Conservation (phyloP, 2,888 invertebrate genomes). For the Bugulina stolonifera region DNA sequence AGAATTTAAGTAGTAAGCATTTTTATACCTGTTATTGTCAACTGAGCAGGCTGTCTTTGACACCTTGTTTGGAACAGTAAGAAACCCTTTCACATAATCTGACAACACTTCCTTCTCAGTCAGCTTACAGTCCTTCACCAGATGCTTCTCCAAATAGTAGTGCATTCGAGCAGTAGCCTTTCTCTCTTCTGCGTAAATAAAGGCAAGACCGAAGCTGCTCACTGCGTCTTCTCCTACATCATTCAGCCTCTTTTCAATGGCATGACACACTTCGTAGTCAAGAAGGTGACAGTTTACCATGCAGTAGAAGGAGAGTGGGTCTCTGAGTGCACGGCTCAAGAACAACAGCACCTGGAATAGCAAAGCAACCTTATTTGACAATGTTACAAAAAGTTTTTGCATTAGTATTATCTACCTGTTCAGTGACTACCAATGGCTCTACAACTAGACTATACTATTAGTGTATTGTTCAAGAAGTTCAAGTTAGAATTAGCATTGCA, state of each 20-base stretch:
- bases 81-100: not conserved
- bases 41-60: not conserved
- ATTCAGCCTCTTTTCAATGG: slow-evolving; percentile 18
- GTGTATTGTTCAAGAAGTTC: too few relatives aligned
- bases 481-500: too few relatives aligned
- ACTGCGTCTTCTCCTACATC: not conserved
- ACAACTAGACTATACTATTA: too few relatives aligned
- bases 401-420: too few relatives aligned
- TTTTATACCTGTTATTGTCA: too few relatives aligned
- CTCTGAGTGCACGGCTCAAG: slow-evolving; percentile 2
- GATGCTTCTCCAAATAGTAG: not conserved
- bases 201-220: not conserved
- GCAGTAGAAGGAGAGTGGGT: slow-evolving; percentile 32
- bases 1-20: too few relatives aligned
- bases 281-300: too few relatives aligned
- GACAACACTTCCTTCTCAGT: not conserved
- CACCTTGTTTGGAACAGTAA: not conserved
- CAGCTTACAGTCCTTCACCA: not conserved
- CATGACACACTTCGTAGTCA: slow-evolving; percentile 36
- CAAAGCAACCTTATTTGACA: too few relatives aligned
- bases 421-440: too few relatives aligned
- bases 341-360: slow-evolving; percentile 1
- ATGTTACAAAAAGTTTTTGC: too few relatives aligned
- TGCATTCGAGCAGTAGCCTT: not conserved
- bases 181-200: slow-evolving; percentile 9